Conservation (phyloP, 1,140 invertebrate species). For the Eupristina koningsbergeri region DNA sequence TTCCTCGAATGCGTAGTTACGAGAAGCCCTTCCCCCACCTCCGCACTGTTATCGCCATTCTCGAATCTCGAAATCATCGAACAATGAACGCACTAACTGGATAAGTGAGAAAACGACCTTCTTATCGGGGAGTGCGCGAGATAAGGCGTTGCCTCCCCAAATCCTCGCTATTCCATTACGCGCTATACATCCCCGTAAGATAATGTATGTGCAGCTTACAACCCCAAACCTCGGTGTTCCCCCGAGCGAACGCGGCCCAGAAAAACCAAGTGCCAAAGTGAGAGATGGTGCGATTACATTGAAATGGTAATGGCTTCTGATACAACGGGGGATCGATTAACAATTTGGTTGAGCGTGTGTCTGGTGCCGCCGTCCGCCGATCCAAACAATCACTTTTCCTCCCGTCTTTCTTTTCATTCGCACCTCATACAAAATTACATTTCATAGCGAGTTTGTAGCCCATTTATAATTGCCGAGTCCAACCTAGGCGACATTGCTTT, state of each 20-base stretch:
- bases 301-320: conserved; percentile 45
- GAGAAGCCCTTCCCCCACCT: not conserved
- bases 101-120: conserved; percentile 48
- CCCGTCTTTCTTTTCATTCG: conserved; percentile 10
- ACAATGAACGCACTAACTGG: conserved; percentile 51
- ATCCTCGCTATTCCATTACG: conserved; percentile 27
- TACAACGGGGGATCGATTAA: conserved; percentile 37
- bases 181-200: not conserved
- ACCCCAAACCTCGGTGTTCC: not conserved
- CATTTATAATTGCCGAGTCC: not conserved
- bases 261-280: not conserved
- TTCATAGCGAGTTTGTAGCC: not conserved
- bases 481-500: not conserved
- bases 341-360: conserved; percentile 21
- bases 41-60: not conserved
- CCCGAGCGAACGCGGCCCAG: not conserved
- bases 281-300: conserved; percentile 42
- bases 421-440: not conserved
- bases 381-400: conserved; percentile 26
- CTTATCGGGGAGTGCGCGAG: conserved; percentile 39
- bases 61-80: conserved; percentile 19
- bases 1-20: not conserved
- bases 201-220: not conserved
- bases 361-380: too few species aligned
- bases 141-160: conserved; percentile 33